These are phyloP conservation scores for Myotis myotis DNA, from an alignment of 2,797 vertebrate genomes.

Conservation along the genomic window DNA sequence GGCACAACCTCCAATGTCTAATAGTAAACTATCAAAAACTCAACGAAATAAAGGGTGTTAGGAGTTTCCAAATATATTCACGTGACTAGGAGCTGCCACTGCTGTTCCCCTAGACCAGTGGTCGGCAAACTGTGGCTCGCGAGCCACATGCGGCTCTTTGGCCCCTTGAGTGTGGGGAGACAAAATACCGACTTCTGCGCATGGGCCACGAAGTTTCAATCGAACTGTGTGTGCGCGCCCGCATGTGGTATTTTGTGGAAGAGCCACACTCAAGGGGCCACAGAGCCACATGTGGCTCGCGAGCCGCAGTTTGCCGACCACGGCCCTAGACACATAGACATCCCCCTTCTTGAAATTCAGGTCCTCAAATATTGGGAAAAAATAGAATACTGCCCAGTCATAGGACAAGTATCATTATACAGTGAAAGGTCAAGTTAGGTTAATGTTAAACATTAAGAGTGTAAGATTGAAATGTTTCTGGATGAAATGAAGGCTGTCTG, in stretches of 20 bases:
- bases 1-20: background rate
- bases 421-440: background rate
- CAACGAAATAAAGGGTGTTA: background rate
- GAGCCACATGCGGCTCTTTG: no score
- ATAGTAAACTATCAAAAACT: slow-evolving; percentile 48
- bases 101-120: background rate
- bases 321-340: background rate
- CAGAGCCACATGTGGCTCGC: no score
- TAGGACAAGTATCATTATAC: background rate
- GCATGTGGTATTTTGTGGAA: no score
- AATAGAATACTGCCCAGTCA: background rate
- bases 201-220: no score
- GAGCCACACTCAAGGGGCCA: no score
- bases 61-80: background rate
- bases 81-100: background rate
- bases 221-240: no score
- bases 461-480: slow-evolving; percentile 17
- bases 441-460: background rate
- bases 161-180: no score
- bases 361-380: background rate
- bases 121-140: no score
- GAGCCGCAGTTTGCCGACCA: no score
- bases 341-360: background rate
- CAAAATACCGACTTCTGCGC: no score
- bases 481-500: background rate